Evolutionary conservation across 2,113 vertebrate genomes (phyloP).

Genomic region (Sciurus niger): DNA sequence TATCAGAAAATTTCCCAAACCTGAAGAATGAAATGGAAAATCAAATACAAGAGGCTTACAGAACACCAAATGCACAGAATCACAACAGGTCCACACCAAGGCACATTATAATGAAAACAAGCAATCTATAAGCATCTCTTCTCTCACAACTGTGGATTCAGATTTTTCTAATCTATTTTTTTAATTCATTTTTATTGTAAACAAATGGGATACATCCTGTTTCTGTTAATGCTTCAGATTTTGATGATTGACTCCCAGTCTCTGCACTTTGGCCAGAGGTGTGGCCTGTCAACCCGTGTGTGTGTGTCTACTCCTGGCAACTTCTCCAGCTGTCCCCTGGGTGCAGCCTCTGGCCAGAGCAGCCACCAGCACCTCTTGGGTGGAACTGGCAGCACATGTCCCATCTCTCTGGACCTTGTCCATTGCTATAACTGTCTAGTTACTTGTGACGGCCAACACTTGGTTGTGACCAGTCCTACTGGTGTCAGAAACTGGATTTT

Average conservation of each 20-base stretch:
- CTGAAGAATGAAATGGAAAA: too few relatives aligned
- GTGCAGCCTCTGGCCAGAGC: background rate
- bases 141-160: background rate
- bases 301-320: rapidly evolving
- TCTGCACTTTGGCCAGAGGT: background rate
- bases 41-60: too few relatives aligned
- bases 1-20: too few relatives aligned
- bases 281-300: background rate
- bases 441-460: rapidly evolving
- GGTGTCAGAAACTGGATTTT: background rate
- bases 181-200: too few relatives aligned
- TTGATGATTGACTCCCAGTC: background rate
- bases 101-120: background rate
- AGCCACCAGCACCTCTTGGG: rapidly evolving
- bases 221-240: too few relatives aligned
- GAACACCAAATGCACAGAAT: too few relatives aligned
- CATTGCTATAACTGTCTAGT: rapidly evolving
- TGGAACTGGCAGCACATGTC: rapidly evolving
- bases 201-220: too few relatives aligned
- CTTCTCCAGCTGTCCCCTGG: background rate
- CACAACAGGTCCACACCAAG: too few relatives aligned
- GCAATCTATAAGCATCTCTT: rapidly evolving
- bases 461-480: background rate
- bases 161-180: too few relatives aligned
- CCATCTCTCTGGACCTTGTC: rapidly evolving